These are phyloP conservation scores for Drosophila meridiana DNA, from an alignment of 2,888 invertebrate species.

Conservation along the genomic window DNA sequence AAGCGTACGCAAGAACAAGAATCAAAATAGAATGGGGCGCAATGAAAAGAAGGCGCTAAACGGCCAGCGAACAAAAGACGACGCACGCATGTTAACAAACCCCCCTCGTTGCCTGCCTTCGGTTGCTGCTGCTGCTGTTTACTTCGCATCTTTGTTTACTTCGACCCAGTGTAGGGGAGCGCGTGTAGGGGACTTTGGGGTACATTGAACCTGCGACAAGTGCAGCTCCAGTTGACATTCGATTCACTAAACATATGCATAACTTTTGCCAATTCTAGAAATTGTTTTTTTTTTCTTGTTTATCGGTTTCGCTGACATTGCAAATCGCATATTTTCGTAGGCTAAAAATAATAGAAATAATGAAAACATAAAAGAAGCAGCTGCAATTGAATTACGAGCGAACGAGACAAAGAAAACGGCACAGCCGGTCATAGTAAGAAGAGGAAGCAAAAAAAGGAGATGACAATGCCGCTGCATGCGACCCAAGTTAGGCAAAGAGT, in stretches of 20 bases:
- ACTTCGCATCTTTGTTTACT: constrained; percentile 4
- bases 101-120: background rate
- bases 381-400: constrained; percentile 80
- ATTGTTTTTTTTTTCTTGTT: constrained; percentile 4
- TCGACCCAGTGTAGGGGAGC: constrained; percentile 16
- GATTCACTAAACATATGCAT: constrained; percentile 15
- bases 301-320: constrained; percentile 24
- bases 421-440: constrained; percentile 48
- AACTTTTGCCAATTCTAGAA: constrained; percentile 27
- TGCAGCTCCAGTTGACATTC: constrained; percentile 21
- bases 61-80: constrained; percentile 21
- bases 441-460: constrained; percentile 54
- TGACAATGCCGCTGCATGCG: constrained; percentile 34
- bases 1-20: constrained; percentile 37
- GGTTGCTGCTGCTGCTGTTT: background rate
- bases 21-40: constrained; percentile 55
- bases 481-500: constrained; percentile 16
- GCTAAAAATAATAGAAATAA: constrained; percentile 44
- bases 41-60: constrained; percentile 38
- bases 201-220: constrained; percentile 43
- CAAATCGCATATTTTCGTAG: constrained; percentile 26
- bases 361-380: constrained; percentile 76
- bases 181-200: constrained; percentile 12
- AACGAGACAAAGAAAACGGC: constrained; percentile 57
- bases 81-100: constrained; percentile 23